Conservation (phyloP, 2,113 vertebrate species). For the Cettia cetti region DNA sequence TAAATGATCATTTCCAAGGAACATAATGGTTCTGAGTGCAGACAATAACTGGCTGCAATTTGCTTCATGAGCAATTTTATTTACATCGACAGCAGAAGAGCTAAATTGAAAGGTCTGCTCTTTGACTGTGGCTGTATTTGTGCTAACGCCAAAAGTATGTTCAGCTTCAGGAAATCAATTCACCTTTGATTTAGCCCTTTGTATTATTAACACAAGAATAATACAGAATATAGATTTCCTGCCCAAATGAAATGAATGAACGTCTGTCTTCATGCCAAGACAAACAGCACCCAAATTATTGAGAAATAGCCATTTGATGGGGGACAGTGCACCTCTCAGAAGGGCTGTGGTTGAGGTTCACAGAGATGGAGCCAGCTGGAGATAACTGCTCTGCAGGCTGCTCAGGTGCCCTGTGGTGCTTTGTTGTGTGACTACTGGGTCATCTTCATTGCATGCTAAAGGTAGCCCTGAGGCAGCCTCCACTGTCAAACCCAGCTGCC, state of each 20-base stretch:
- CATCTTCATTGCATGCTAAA: background rate
- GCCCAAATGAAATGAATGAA: conserved; percentile 33
- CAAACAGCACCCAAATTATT: conserved; percentile 43
- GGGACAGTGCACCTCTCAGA: background rate
- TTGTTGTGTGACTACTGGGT: background rate
- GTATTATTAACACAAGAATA: conserved; percentile 69
- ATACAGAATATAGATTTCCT: conserved; percentile 63
- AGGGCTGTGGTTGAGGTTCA: background rate
- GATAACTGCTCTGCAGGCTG: background rate
- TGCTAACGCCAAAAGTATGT: conserved; percentile 46
- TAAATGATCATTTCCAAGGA: conserved; percentile 59
- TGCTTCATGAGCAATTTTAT: conserved; percentile 70
- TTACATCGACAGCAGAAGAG: conserved; percentile 55
- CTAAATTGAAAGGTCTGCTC: conserved; percentile 65
- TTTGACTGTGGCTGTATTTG: conserved; percentile 34
- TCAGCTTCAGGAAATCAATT: conserved; percentile 69
- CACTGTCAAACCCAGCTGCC: background rate
- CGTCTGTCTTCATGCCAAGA: background rate
- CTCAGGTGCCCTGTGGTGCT: background rate
- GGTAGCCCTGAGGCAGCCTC: background rate
- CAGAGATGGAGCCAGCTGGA: background rate
- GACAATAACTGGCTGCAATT: conserved; percentile 61
- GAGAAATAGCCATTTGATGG: background rate
- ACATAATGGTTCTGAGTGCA: conserved; percentile 51
- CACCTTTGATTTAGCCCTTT: conserved; percentile 63